Percentiles rank a stretch among this genome's conserved stretches.
These are phyloP conservation scores for Sebastes diaconus DNA, from an alignment of 2,797 vertebrate genomes.

Conservation along the genomic window DNA sequence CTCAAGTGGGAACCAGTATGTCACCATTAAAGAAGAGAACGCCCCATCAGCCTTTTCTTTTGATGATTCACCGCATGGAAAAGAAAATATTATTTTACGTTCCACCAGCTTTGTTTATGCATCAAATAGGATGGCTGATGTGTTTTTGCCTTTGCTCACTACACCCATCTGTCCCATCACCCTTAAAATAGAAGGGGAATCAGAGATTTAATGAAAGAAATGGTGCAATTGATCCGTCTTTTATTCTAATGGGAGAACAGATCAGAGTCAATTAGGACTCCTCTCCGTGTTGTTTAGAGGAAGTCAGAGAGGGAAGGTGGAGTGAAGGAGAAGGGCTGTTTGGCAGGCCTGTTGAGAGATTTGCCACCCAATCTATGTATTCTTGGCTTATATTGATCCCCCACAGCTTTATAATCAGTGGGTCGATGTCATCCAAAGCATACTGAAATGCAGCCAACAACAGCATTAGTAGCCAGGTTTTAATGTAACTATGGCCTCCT, in stretches of 20 bases:
- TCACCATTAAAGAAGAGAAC: conserved; percentile 20
- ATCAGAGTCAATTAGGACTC: conserved; percentile 68
- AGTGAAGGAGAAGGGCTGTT: conserved; percentile 39
- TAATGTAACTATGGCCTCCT: conserved; percentile 46
- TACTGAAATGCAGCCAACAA: conserved; percentile 55
- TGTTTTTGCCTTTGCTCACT: conserved; percentile 47
- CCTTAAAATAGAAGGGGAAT: conserved; percentile 43
- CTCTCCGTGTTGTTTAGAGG: conserved; percentile 63
- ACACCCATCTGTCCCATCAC: conserved; percentile 40
- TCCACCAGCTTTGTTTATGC: conserved; percentile 46
- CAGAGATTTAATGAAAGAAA: conserved; percentile 66
- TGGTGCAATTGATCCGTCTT: conserved; percentile 72
- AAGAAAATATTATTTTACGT: conserved; percentile 21
- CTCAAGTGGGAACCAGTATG: conserved; percentile 29
- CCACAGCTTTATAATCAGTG: conserved; percentile 67
- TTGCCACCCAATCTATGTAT: conserved; percentile 73
- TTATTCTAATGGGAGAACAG: conserved; percentile 73
- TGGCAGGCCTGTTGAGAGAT: conserved; percentile 63
- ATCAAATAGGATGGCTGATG: conserved; percentile 47
- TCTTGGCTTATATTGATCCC: conserved; percentile 72
- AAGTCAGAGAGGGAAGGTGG: conserved; percentile 18
- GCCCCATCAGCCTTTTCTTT: conserved; percentile 21
- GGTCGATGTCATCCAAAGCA: conserved; percentile 58
- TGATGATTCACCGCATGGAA: conserved; percentile 18
- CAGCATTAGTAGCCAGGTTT: conserved; percentile 50